phyloP scores from a whole-genome alignment of 2,888 invertebrate genomes.

The Glaucopsyche alexis region DNA sequence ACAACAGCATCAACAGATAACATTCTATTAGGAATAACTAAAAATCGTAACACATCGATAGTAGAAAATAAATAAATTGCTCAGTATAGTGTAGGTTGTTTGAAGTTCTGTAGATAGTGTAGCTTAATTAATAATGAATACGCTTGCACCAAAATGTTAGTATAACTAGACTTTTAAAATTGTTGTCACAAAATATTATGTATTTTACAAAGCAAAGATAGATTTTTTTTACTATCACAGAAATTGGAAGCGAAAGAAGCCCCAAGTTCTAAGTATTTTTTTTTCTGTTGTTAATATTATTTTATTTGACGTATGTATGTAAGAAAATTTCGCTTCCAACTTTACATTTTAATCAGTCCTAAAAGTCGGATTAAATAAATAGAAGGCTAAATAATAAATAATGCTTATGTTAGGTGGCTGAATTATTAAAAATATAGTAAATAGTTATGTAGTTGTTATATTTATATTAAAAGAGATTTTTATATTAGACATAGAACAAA shows the following conservation, averaged over 20 bases:
- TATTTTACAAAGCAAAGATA: not conserved
- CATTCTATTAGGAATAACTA: conserved; percentile 71
- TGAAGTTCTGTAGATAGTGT: conserved; percentile 25
- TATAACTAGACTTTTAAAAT: conserved; percentile 10
- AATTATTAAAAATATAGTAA: conserved; percentile 11
- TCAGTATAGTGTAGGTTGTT: conserved; percentile 16
- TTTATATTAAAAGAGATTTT: conserved; percentile 30
- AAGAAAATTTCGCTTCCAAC: conserved; percentile 11
- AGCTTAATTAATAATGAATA: conserved; percentile 25
- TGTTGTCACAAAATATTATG: conserved; percentile 9
- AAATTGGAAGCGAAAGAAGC: conserved; percentile 13
- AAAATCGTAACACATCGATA: conserved; percentile 60
- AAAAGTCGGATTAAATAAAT: conserved; percentile 22
- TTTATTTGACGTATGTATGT: not conserved
- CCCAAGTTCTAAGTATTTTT: not conserved
- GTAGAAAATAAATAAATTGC: conserved; percentile 51
- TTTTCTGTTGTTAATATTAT: not conserved
- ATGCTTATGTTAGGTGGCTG: conserved; percentile 6
- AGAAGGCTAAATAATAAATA: conserved; percentile 1
- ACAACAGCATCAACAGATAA: conserved; percentile 74
- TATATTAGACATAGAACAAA: conserved; percentile 24
- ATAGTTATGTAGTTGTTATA: conserved; percentile 28
- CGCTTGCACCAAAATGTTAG: conserved; percentile 22
- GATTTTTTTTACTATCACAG: not conserved
- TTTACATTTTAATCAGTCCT: not conserved